These are phyloP conservation scores for Corythoichthys intestinalis DNA, from an alignment of 2,113 vertebrate species.

Conservation along the genomic window DNA sequence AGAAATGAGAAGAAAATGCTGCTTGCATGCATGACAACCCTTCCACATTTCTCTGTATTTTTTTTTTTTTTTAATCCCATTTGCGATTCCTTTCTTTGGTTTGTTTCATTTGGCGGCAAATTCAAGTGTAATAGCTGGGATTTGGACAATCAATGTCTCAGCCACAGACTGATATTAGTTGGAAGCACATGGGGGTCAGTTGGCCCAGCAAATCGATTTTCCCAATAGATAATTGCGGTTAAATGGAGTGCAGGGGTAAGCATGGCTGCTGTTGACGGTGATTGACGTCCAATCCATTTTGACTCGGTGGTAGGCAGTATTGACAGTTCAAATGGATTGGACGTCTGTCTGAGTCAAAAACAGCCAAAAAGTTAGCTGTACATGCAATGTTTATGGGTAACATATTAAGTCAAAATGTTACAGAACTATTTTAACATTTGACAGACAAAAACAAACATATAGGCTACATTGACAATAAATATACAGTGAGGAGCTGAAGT, in stretches of 20 bases:
- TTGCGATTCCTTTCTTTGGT: slow-evolving; percentile 4
- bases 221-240: background rate
- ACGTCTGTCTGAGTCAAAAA: no score
- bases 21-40: slow-evolving; percentile 21
- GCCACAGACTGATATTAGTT: slow-evolving; percentile 20
- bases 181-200: slow-evolving; percentile 24
- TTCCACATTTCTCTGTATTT: slow-evolving; percentile 13
- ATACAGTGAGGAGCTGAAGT: no score
- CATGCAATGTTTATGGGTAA: no score
- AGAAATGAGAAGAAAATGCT: slow-evolving; percentile 38
- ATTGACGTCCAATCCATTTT: no score
- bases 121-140: slow-evolving; percentile 30
- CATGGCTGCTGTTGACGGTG: no score
- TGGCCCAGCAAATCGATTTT: slow-evolving; percentile 17
- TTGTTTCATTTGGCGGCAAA: slow-evolving; percentile 25
- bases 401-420: no score
- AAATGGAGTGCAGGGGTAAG: background rate
- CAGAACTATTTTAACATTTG: no score
- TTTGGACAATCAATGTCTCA: slow-evolving; percentile 26
- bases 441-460: no score
- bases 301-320: no score
- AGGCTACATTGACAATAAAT: no score
- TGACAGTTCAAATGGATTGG: no score
- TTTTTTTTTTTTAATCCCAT: slow-evolving; percentile 7
- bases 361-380: no score